phyloP scores from a whole-genome alignment of 2,113 vertebrate species.

The Tachycineta bicolor region DNA sequence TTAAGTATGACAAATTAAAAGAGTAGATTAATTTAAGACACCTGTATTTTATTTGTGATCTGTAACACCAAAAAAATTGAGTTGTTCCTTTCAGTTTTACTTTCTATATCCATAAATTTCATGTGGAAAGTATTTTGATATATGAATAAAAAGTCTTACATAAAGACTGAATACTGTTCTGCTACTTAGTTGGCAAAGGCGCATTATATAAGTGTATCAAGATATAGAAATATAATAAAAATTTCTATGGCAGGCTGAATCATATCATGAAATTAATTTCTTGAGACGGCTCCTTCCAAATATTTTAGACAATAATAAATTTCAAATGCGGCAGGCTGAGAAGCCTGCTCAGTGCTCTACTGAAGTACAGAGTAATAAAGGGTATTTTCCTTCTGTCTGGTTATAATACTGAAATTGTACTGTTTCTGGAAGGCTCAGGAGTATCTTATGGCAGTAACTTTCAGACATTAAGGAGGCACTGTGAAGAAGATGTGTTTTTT shows the following conservation, averaged over 20 bases:
- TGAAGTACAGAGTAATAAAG: neutral
- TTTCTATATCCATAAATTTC: neutral
- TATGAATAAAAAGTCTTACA: neutral
- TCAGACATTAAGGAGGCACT: neutral
- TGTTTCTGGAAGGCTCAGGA: neutral
- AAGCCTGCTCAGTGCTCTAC: neutral
- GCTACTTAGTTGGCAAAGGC: slow-evolving; percentile 7
- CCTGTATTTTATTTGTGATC: neutral
- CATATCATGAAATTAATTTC: neutral
- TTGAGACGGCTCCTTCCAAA: neutral
- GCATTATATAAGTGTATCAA: neutral
- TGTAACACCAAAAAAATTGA: neutral
- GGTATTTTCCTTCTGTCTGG: neutral
- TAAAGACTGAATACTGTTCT: slow-evolving; percentile 3
- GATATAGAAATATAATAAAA: neutral
- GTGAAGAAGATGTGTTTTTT: neutral
- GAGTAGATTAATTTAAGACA: neutral
- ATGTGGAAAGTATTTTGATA: slow-evolving; percentile 17
- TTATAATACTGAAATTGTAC: neutral
- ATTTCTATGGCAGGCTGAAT: neutral
- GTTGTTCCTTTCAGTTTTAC: neutral
- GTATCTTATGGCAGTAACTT: neutral
- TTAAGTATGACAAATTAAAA: neutral
- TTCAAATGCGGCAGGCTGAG: neutral
- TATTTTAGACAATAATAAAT: neutral